Conservation (phyloP, 1,140 invertebrate genomes). For the Physella acuta region DNA sequence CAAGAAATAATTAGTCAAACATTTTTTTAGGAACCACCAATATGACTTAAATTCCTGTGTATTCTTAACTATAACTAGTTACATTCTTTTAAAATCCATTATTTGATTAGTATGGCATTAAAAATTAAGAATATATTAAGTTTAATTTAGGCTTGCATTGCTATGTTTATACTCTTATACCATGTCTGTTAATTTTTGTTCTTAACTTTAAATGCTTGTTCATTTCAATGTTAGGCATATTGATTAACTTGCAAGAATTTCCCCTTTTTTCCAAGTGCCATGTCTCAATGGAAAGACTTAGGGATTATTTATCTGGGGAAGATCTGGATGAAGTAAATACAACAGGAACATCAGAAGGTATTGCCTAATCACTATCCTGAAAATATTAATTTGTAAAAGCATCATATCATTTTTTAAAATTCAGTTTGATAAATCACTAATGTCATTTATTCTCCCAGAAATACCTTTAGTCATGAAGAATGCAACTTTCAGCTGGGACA, state of each 20-base stretch:
- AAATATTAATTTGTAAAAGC: too few relatives aligned
- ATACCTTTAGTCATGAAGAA: constrained; percentile 34
- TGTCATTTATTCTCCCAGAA: constrained; percentile 21
- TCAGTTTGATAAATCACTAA: not conserved
- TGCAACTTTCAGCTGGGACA: constrained; percentile 38
- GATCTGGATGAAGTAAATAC: constrained; percentile 15
- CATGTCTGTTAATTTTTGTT: not conserved
- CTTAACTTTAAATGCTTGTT: not conserved
- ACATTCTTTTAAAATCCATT: too few relatives aligned
- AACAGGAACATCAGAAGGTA: constrained; percentile 5
- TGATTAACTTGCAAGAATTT: too few relatives aligned
- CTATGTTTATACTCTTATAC: too few relatives aligned
- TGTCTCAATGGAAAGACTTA: constrained; percentile 24
- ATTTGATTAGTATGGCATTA: too few relatives aligned
- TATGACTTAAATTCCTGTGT: too few relatives aligned
- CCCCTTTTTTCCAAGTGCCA: constrained; percentile 19
- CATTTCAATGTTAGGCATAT: not conserved
- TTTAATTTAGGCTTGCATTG: not conserved
- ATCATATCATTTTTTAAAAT: not conserved
- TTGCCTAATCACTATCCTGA: too few relatives aligned
- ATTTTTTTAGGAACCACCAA: too few relatives aligned
- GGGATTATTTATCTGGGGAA: constrained; percentile 25
- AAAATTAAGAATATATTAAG: not conserved
- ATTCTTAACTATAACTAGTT: too few relatives aligned
- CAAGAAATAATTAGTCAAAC: too few relatives aligned